Evolutionary conservation across 1,140 invertebrate species (phyloP).

Genomic region (Drosophila nebulosa): DNA sequence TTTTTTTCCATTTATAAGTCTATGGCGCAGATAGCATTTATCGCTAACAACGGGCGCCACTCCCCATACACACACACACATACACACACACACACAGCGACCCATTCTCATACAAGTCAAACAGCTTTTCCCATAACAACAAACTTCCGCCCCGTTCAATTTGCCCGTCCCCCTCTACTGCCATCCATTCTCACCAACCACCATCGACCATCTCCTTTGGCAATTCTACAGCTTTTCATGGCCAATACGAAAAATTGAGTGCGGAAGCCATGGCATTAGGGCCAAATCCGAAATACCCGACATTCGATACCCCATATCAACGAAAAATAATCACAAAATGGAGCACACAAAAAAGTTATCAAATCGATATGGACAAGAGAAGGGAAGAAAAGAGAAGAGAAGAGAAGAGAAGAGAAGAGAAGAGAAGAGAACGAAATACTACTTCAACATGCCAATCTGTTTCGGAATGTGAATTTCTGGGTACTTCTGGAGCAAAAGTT

Average conservation of each 20-base stretch:
- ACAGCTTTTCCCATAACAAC: constrained; percentile 47
- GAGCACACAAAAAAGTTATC: constrained; percentile 43
- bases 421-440: background rate
- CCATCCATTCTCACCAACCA: background rate
- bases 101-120: constrained; percentile 42
- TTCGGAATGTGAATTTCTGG: constrained; percentile 8
- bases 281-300: constrained; percentile 58
- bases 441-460: constrained; percentile 24
- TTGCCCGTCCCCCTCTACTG: no score
- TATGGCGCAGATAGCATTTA: constrained; percentile 44
- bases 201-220: constrained; percentile 17
- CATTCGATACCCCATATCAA: constrained; percentile 49
- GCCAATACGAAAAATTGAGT: constrained; percentile 36
- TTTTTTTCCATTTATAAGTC: constrained; percentile 9
- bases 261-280: constrained; percentile 57
- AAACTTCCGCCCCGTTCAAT: no score
- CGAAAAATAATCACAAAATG: constrained; percentile 47
- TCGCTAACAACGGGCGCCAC: constrained; percentile 44
- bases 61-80: constrained; percentile 16
- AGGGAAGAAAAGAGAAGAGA: background rate
- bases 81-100: background rate
- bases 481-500: background rate
- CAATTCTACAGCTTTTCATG: constrained; percentile 53
- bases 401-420: no score
- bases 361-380: constrained; percentile 44